Evolutionary conservation across 2,888 invertebrate species (phyloP).

Genomic region (Graphium colonna): DNA sequence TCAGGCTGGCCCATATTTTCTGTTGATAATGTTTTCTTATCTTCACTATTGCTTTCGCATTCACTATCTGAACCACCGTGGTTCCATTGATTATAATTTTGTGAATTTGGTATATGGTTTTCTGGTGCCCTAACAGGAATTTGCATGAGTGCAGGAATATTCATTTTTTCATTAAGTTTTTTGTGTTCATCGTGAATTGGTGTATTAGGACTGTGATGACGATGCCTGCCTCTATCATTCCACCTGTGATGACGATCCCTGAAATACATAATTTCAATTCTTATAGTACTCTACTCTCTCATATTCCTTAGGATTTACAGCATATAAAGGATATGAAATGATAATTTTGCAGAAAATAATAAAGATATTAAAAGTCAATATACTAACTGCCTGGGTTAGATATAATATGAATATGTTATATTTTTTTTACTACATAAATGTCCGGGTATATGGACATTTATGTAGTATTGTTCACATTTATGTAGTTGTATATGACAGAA

Average conservation of each 20-base stretch:
- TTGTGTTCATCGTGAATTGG: slow-evolving; percentile 54
- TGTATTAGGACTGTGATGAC: slow-evolving; percentile 51
- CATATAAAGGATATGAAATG: no score
- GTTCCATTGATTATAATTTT: slow-evolving; percentile 48
- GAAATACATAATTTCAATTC: slow-evolving; percentile 25
- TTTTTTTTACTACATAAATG: no score
- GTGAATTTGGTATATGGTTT: slow-evolving; percentile 44
- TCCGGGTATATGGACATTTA: no score
- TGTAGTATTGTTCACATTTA: no score
- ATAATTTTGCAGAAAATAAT: no score
- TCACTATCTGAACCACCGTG: slow-evolving; percentile 37
- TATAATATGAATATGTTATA: no score
- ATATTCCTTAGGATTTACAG: no score
- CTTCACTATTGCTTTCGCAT: slow-evolving; percentile 41
- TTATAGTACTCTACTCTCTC: neutral
- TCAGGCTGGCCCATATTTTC: slow-evolving; percentile 28
- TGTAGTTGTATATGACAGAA: no score
- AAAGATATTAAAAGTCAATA: neutral
- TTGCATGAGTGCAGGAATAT: slow-evolving; percentile 64
- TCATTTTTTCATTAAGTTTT: slow-evolving; percentile 41
- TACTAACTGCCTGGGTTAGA: no score
- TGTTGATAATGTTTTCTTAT: slow-evolving; percentile 23
- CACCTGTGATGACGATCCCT: slow-evolving; percentile 60
- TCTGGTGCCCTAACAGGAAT: slow-evolving; percentile 54
- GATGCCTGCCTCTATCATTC: slow-evolving; percentile 54